Evolutionary conservation across 2,797 vertebrate species (phyloP).

Genomic region (Antrozous pallidus): DNA sequence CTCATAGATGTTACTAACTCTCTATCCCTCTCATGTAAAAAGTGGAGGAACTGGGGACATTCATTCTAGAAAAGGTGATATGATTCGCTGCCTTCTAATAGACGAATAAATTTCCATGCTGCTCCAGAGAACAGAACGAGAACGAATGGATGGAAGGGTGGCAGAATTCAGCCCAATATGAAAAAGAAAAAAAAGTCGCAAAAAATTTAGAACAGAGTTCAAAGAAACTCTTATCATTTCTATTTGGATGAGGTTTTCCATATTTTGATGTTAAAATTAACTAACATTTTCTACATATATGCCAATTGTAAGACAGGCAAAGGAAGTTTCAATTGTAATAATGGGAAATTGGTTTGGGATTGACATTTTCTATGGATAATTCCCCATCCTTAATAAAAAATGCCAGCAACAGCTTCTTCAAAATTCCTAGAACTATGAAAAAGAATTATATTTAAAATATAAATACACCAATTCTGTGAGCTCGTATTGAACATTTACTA

Average conservation of each 20-base stretch:
- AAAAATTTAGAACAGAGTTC: slow-evolving; percentile 61
- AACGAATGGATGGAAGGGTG: slow-evolving; percentile 71
- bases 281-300: slow-evolving; percentile 57
- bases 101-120: slow-evolving; percentile 68
- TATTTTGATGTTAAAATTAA: slow-evolving; percentile 56
- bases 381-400: slow-evolving; percentile 23
- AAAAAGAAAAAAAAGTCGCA: slow-evolving; percentile 63
- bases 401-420: not conserved
- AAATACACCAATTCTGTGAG: not conserved
- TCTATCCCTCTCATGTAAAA: too few species aligned
- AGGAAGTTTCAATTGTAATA: slow-evolving; percentile 14
- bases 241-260: slow-evolving; percentile 53
- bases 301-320: slow-evolving; percentile 39
- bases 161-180: slow-evolving; percentile 72
- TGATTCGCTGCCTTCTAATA: slow-evolving; percentile 66
- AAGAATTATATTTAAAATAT: slow-evolving; percentile 12
- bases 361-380: slow-evolving; percentile 39
- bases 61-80: slow-evolving; percentile 49
- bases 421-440: slow-evolving; percentile 19
- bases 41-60: slow-evolving; percentile 20
- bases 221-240: slow-evolving; percentile 61
- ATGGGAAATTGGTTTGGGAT: not conserved
- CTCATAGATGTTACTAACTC: too few species aligned
- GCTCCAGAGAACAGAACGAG: slow-evolving; percentile 73
- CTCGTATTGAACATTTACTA: slow-evolving; percentile 34